A percentile compares a stretch with the other conserved stretches of the same genome.
Evolutionary conservation across 2,888 invertebrate species (phyloP).

Genomic region (Venusia cambrica): DNA sequence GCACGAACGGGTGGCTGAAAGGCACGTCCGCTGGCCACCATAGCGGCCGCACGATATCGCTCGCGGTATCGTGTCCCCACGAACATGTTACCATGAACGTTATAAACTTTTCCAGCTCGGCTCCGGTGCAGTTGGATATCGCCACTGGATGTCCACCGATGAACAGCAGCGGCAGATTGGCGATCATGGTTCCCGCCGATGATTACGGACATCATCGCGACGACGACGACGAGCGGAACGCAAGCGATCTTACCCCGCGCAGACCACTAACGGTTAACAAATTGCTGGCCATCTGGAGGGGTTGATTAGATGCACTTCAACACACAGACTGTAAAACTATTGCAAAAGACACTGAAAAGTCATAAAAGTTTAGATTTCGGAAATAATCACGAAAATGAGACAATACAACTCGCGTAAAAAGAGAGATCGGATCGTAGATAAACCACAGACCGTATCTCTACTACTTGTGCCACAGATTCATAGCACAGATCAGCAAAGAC

Average conservation of each 20-base stretch:
- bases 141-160: slow-evolving; percentile 86
- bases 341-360: slow-evolving; percentile 2
- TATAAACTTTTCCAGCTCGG: slow-evolving; percentile 85
- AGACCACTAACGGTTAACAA: slow-evolving; percentile 59
- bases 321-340: slow-evolving; percentile 14
- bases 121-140: slow-evolving; percentile 81
- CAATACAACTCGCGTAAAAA: slow-evolving; percentile 43
- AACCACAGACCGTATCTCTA: no score
- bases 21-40: slow-evolving; percentile 87
- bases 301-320: slow-evolving; percentile 7
- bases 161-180: slow-evolving; percentile 86
- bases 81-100: slow-evolving; percentile 89
- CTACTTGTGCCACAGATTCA: no score
- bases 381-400: slow-evolving; percentile 47
- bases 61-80: slow-evolving; percentile 82
- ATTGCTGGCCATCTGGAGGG: slow-evolving; percentile 43
- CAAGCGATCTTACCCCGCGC: slow-evolving; percentile 60
- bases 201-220: slow-evolving; percentile 71
- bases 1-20: slow-evolving; percentile 83
- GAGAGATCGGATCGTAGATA: slow-evolving; percentile 13
- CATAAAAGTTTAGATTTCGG: slow-evolving; percentile 30
- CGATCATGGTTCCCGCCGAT: slow-evolving; percentile 82
- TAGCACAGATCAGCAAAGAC: no score
- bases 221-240: slow-evolving; percentile 55
- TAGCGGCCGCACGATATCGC: slow-evolving; percentile 81